These are phyloP conservation scores for Triplophysa siluroides DNA, from an alignment of 2,113 vertebrate species.

Conservation along the genomic window DNA sequence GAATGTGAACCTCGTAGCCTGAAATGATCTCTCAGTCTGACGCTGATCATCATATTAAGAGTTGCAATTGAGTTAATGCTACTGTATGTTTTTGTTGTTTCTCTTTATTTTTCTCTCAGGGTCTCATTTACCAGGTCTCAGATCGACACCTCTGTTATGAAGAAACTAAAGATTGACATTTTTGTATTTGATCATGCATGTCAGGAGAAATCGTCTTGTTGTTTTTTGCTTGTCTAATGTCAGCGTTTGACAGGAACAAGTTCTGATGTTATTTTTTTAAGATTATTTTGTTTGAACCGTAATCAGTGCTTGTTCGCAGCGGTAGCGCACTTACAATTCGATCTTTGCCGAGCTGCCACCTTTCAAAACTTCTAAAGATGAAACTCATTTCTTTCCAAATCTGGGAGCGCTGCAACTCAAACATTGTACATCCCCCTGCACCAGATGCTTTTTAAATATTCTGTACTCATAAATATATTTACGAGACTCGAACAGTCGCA, in stretches of 20 bases:
- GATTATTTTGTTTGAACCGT: not conserved
- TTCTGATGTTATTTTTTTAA: not conserved
- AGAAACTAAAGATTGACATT: not conserved
- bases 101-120: slow-evolving; percentile 10
- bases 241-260: not conserved
- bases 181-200: slow-evolving; percentile 23
- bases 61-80: not conserved
- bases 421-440: slow-evolving; percentile 4
- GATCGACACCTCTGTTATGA: not conserved
- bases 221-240: not conserved
- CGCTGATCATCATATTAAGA: not conserved
- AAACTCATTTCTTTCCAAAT: slow-evolving; percentile 61
- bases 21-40: no score
- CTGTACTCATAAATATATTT: slow-evolving; percentile 6
- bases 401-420: slow-evolving; percentile 38
- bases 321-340: not conserved
- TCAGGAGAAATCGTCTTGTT: not conserved
- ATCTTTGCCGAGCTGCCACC: slow-evolving; percentile 61
- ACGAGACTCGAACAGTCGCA: not conserved
- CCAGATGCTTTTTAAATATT: slow-evolving; percentile 28
- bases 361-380: slow-evolving; percentile 64
- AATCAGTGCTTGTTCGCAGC: not conserved
- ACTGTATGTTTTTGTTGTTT: not conserved
- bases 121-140: slow-evolving; percentile 10
- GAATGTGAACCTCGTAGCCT: no score